Base-by-base conservation (phyloP, 2,797 vertebrate species). In the Staurois parvus region DNA sequence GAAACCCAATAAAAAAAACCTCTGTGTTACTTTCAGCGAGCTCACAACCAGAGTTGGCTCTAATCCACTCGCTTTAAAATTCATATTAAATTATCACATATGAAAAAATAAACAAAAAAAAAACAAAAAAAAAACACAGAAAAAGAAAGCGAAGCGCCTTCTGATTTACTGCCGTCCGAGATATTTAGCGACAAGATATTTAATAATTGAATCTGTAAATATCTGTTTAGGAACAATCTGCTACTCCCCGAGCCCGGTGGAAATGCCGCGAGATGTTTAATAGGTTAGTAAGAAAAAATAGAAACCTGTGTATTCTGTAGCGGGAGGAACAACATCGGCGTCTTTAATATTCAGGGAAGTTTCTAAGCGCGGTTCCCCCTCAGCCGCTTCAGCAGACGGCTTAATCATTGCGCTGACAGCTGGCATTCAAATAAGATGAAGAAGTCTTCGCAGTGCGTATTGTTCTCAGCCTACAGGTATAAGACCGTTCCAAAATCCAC, bases 361-460 rank as follows among this genome's bases (percentile, higher is more conserved):
- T 59, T 56, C 37, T 79, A 37, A 68, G 76, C 64, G 62, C 29
- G 24, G 42, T 76, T 29, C 24, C 29, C 78, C 30, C 12, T 81
- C 30, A 42, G 66, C 70, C 45, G 26, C 42, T 37, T 59, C 68
- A 45, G n/a, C 42, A 0, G 79, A 72, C 45, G 34, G 28, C 42
- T 72, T 59, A 26, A 72, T 81, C 45, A 56, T 81, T 26, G 15
- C 10, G 5, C 79, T 72, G 79, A 72, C 79, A 81, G 79, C n/a
- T 69, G 29, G 68, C 79, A 72, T 37, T 72, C 68, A 72, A 6
- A 72, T 19, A 42, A 69, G 77, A 79, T 79, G 42, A 69, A 79
- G 19, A 52, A 2, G 30, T 42, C 77, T 67, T 79, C 70, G 42
- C 66, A 52, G n/a, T 17, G 30, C 9, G 4, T 28, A n/a, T 5